Percentiles rank a stretch among this genome's conserved stretches.
Evolutionary conservation across 2,113 vertebrate species (phyloP).

Genomic region (Hoplias malabaricus): DNA sequence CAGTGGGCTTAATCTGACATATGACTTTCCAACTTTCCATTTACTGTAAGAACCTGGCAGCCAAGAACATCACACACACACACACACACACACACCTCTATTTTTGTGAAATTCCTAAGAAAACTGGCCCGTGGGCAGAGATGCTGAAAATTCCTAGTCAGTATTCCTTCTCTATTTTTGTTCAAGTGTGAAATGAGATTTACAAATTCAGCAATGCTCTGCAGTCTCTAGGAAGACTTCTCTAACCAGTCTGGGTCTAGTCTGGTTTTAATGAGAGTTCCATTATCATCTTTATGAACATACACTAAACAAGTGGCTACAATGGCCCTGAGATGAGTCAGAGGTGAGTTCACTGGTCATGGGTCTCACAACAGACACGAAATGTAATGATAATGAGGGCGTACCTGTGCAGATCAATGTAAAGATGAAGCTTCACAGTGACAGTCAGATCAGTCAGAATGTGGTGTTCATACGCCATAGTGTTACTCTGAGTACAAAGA

Average conservation of each 20-base stretch:
- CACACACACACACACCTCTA: neutral
- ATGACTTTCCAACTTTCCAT: slow-evolving; percentile 4
- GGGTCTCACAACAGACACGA: neutral
- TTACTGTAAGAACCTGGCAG: slow-evolving; percentile 12
- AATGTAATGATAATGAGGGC: neutral
- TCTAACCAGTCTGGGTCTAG: neutral
- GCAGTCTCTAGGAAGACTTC: neutral
- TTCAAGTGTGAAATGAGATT: neutral
- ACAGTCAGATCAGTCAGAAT: neutral
- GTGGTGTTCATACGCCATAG: neutral
- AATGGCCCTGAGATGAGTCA: too few relatives aligned
- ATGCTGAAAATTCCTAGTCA: neutral
- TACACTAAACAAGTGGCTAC: too few relatives aligned
- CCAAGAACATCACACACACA: neutral
- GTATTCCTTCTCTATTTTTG: neutral
- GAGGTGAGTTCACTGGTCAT: too few relatives aligned
- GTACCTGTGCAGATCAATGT: neutral
- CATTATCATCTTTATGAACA: neutral
- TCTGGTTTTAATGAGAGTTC: too few relatives aligned
- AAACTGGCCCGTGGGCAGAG: neutral
- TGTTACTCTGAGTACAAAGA: neutral
- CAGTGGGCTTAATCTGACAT: neutral
- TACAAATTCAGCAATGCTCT: neutral
- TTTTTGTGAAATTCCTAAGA: neutral
- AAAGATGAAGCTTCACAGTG: neutral